Percentiles rank a stretch among this genome's conserved stretches.
Conservation (phyloP, 2,113 vertebrate species). For the Phylloscopus trochilus region DNA sequence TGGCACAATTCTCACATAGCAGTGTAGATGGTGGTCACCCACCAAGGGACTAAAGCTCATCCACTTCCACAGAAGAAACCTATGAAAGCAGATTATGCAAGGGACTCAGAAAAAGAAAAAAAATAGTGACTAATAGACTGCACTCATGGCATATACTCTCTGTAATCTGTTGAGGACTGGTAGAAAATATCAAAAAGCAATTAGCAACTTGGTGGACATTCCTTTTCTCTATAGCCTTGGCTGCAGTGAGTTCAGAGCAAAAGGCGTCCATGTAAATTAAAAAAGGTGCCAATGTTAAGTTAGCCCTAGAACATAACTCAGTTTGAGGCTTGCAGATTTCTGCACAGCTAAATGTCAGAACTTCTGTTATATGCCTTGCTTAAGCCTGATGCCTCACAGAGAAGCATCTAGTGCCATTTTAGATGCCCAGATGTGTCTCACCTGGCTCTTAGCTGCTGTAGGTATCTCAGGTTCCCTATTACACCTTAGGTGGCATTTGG, state of each 20-base stretch:
- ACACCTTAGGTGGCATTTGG: background rate
- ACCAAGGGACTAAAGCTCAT: accelerated
- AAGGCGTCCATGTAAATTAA: background rate
- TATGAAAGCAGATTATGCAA: background rate
- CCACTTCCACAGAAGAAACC: background rate
- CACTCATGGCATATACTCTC: background rate
- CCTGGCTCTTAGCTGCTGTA: background rate
- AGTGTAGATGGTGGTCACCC: background rate
- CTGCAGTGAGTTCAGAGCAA: background rate
- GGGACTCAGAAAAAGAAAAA: background rate
- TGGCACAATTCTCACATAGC: background rate
- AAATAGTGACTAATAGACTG: background rate
- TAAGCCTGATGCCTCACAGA: background rate
- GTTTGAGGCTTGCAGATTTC: background rate
- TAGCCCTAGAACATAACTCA: background rate
- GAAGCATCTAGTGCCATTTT: background rate
- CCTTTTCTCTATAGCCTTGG: background rate
- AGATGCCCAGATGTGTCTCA: background rate
- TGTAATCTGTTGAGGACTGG: background rate
- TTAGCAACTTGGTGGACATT: background rate
- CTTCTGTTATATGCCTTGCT: background rate
- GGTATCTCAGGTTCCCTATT: background rate
- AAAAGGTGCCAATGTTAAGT: background rate
- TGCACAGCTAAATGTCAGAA: background rate
- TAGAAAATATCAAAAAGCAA: background rate